Evolutionary conservation across 1,140 invertebrate species (phyloP).

Genomic region (Drosophila serrata): DNA sequence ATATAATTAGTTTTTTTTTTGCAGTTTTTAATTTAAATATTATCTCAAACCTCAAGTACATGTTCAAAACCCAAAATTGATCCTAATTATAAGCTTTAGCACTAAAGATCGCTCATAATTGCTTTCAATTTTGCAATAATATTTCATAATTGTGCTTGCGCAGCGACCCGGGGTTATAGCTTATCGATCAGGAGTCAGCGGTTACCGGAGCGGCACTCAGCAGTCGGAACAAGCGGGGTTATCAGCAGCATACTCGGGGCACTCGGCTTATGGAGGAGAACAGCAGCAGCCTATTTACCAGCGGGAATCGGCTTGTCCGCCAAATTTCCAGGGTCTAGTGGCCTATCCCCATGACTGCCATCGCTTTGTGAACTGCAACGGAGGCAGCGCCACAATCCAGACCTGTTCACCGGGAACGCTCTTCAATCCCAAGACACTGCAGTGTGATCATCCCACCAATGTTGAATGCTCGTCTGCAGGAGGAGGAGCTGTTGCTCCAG

Average conservation of each 20-base stretch:
- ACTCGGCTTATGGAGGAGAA: constrained; percentile 30
- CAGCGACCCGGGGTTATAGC: constrained; percentile 56
- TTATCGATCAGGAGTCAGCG: constrained; percentile 65
- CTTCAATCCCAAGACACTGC: constrained; percentile 88
- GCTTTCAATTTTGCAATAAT: constrained; percentile 27
- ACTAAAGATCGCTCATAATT: constrained; percentile 20
- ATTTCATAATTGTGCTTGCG: constrained; percentile 61
- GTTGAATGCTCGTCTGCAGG: constrained; percentile 16
- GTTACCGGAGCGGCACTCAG: constrained; percentile 38
- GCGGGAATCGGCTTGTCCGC: constrained; percentile 86
- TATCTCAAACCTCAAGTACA: no score
- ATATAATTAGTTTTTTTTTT: neutral
- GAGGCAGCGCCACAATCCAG: constrained; percentile 87
- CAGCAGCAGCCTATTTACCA: constrained; percentile 71
- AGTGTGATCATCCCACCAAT: constrained; percentile 88
- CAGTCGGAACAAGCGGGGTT: constrained; percentile 49
- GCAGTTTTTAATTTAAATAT: neutral
- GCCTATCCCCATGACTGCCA: constrained; percentile 88
- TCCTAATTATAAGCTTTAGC: constrained; percentile 22
- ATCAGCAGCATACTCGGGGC: constrained; percentile 39
- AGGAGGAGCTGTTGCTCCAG: neutral
- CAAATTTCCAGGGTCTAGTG: constrained; percentile 87
- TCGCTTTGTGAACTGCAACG: constrained; percentile 90
- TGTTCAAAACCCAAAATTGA: neutral
- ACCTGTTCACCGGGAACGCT: constrained; percentile 89